Conservation (phyloP, 2,113 vertebrate species). For the Tragelaphus imberbis region DNA sequence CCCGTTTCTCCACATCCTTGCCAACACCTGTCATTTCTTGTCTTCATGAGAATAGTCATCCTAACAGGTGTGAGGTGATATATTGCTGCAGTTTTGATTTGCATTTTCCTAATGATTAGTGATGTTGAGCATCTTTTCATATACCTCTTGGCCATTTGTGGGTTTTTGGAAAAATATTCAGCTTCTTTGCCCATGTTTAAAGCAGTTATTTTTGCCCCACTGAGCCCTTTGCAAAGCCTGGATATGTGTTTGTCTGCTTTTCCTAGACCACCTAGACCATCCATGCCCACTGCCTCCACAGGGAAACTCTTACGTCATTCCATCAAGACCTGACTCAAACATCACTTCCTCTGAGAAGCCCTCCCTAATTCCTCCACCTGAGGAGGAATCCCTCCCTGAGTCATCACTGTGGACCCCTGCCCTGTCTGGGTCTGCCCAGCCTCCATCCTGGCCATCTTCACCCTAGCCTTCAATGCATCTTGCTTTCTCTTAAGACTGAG, state of each 20-base stretch:
- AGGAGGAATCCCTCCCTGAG: not conserved
- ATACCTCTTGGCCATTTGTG: not conserved
- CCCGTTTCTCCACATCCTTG: not conserved
- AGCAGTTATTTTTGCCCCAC: not conserved
- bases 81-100: not conserved
- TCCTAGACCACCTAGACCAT: not conserved
- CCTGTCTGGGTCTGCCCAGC: not conserved
- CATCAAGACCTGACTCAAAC: fast-evolving
- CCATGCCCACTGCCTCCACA: fast-evolving
- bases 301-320: fast-evolving
- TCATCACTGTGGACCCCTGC: not conserved
- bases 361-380: not conserved
- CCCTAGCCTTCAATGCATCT: not conserved
- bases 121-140: not conserved
- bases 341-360: not conserved
- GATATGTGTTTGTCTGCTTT: not conserved
- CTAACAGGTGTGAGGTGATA: too few species aligned
- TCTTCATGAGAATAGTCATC: too few species aligned
- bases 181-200: not conserved
- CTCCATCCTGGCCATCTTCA: not conserved
- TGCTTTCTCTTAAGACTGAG: not conserved
- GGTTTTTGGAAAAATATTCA: not conserved
- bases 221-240: not conserved
- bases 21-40: not conserved
- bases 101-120: not conserved